Conservation (phyloP, 2,113 vertebrate species). For the Ammodytes dubius region DNA sequence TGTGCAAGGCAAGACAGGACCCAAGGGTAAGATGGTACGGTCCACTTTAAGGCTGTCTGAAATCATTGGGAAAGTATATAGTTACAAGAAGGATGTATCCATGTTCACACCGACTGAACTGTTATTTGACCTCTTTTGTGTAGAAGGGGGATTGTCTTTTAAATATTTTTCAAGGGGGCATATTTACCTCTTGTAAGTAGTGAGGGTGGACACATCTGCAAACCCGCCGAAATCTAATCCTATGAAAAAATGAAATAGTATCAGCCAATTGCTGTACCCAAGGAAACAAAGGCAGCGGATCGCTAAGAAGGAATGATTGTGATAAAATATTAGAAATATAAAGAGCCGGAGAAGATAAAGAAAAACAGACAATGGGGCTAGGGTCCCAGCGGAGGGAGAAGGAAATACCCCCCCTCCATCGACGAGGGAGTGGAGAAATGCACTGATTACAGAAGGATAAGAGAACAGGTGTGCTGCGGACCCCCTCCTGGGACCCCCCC, state of each 20-base stretch:
- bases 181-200: too few species aligned
- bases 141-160: too few species aligned
- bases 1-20: too few species aligned
- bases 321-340: neutral
- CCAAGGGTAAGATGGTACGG: too few species aligned
- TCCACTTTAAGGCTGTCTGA: too few species aligned
- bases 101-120: too few species aligned
- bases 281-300: neutral
- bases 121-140: too few species aligned
- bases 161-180: too few species aligned
- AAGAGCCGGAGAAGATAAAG: neutral
- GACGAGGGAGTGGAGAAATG: slow-evolving; percentile 76
- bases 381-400: slow-evolving; percentile 48
- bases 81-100: too few species aligned
- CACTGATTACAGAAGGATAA: slow-evolving; percentile 65
- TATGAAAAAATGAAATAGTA: neutral
- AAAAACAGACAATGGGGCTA: slow-evolving; percentile 33
- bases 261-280: neutral
- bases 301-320: neutral
- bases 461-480: slow-evolving; percentile 80
- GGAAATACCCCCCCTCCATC: slow-evolving; percentile 60
- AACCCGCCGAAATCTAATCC: too few species aligned
- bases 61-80: too few species aligned
- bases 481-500: slow-evolving; percentile 68
- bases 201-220: too few species aligned